These are phyloP conservation scores for Cladorhizidae sp. DNA, from an alignment of 37 sponge, comb jelly and placozoan species.

Conservation along the genomic window DNA sequence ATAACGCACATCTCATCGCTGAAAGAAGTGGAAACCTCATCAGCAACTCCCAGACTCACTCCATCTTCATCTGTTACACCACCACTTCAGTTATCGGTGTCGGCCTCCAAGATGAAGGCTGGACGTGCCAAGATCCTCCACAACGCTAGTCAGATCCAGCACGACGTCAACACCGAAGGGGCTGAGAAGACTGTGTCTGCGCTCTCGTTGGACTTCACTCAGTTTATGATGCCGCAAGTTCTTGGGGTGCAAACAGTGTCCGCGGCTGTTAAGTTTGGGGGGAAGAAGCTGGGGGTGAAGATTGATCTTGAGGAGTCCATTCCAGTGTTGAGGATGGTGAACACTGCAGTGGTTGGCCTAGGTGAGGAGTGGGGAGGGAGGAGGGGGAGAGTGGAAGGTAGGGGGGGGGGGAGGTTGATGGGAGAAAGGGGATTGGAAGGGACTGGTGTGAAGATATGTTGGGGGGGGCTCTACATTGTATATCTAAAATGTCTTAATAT, in stretches of 20 bases:
- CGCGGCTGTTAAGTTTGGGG: background rate
- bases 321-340: background rate
- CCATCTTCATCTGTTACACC: too few relatives aligned
- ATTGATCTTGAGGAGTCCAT: background rate
- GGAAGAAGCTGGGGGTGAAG: background rate
- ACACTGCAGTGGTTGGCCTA: background rate
- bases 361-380: too few relatives aligned
- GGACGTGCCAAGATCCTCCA: conserved; percentile 20
- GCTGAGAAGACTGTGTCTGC: background rate
- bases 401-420: too few relatives aligned
- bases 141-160: background rate
- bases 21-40: background rate
- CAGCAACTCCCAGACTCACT: too few relatives aligned
- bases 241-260: background rate
- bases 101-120: conserved; percentile 26
- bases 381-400: too few relatives aligned
- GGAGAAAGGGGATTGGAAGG: too few relatives aligned
- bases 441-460: too few relatives aligned
- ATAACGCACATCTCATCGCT: background rate
- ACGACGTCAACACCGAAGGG: background rate
- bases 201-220: background rate
- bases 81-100: background rate
- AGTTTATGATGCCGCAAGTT: background rate
- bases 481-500: too few relatives aligned
- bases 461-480: too few relatives aligned